Base-by-base conservation (phyloP, 2,888 invertebrate genomes). In the Agriopis aurantiaria region DNA sequence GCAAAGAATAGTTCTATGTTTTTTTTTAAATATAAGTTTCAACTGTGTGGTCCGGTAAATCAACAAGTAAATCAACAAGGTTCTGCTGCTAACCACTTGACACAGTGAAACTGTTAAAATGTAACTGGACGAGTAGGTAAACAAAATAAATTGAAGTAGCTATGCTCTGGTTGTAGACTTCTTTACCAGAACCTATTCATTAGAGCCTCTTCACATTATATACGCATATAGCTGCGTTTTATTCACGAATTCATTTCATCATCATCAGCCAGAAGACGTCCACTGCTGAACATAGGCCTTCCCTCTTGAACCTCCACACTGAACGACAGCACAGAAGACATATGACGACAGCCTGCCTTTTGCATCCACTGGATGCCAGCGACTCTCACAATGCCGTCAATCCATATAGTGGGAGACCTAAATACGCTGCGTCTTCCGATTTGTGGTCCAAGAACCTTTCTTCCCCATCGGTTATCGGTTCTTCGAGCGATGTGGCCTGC, bases 41-140 rank as follows among this genome's bases (percentile, higher is more conserved):
- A 49, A 61, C 17, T 8, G 17, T 55, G 62, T 53, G 52, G 52
- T 62, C 52, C 62, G 7, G 40, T 57, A 63, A 57, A 59, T 55
- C 12, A 66, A 71, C 51, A 63, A 61, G 40, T 57, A 63, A 57
- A 59, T 55, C 12, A 66, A 71, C 51, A 63, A 61, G 17, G 65
- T 71, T 43, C 33, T 43, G 33, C 8, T 46, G 41, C 71, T 65
- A 69, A 72, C 55, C 61, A 68, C 74, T 74, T 72, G 73, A 76
- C 74, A 69, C 53, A 57, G 71, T 70, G 14, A 61, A 68, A 69
- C 60, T 68, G 69, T 71, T 72, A 60, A 61, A 46, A 45, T 58
- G 49, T 56, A 70, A 68, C 66, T 69, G 64, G 41, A 69, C 70
- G 56, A 65, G 60, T 71, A 59, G 62, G 51, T 67, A 71, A 72